Conservation (phyloP, 2,888 invertebrate genomes). For the Neocrepidodera transversa region DNA sequence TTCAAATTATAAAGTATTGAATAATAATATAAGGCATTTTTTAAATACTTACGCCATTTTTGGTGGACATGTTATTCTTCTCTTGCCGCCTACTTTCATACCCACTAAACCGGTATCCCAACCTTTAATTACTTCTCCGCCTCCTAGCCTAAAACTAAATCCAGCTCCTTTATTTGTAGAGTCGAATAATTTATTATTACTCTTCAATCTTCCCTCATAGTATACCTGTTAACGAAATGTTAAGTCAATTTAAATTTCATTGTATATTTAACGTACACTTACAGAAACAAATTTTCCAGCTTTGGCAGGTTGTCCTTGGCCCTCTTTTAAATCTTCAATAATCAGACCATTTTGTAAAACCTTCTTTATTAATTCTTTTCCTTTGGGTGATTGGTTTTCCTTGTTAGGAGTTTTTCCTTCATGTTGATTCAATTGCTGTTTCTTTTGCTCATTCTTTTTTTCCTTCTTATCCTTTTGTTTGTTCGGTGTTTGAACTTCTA, state of each 20-base stretch:
- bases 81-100: constrained; percentile 94
- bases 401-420: constrained; percentile 48
- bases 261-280: constrained; percentile 33
- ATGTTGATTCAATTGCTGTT: constrained; percentile 52
- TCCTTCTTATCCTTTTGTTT: constrained; percentile 37
- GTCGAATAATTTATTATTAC: constrained; percentile 89
- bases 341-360: constrained; percentile 78
- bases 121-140: constrained; percentile 86
- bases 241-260: background rate
- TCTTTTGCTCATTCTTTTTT: constrained; percentile 45
- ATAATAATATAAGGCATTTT: no score
- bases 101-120: constrained; percentile 91
- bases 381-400: constrained; percentile 47
- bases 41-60: constrained; percentile 78
- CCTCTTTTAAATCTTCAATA: constrained; percentile 80
- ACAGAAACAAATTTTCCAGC: constrained; percentile 74
- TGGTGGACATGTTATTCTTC: constrained; percentile 84
- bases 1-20: no score
- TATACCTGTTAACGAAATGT: constrained; percentile 69
- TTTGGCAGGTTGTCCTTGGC: constrained; percentile 79
- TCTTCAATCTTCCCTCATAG: constrained; percentile 83
- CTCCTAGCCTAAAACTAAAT: constrained; percentile 84
- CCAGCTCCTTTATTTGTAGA: constrained; percentile 76
- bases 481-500: constrained; percentile 51
- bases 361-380: constrained; percentile 58